Evolutionary conservation across 92 coral and sea anemone genomes (phyloP).

Genomic region (Actinostola sp.): DNA sequence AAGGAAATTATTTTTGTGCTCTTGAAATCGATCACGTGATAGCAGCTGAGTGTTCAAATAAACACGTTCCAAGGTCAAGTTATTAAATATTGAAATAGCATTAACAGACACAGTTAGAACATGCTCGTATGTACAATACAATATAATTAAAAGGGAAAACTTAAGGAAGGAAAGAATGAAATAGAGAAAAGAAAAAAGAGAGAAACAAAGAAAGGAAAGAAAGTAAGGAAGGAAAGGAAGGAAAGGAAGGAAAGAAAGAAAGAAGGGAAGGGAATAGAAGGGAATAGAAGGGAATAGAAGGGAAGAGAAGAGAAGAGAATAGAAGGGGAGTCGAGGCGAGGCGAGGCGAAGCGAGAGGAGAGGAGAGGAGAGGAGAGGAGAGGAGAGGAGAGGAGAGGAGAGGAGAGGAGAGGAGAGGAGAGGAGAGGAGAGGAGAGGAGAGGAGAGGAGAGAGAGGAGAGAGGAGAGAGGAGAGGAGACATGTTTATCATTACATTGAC

Average conservation of each 20-base stretch:
- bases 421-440: background rate
- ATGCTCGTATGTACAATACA: too few species aligned
- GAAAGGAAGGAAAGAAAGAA: background rate
- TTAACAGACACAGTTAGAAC: too few species aligned
- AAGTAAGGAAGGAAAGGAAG: background rate
- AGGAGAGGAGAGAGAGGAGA: background rate
- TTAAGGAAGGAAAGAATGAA: background rate
- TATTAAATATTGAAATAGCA: too few species aligned
- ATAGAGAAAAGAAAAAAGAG: slow-evolving; percentile 2
- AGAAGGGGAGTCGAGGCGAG: background rate
- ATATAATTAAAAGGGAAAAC: background rate
- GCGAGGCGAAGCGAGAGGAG: background rate
- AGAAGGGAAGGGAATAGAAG: background rate
- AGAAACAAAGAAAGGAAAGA: background rate
- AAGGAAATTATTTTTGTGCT: too few species aligned
- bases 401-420: background rate
- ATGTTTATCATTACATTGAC: background rate
- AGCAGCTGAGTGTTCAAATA: too few species aligned
- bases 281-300: too few species aligned
- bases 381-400: background rate
- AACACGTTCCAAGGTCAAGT: too few species aligned
- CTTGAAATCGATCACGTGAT: too few species aligned
- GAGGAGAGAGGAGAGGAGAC: background rate
- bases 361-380: background rate
- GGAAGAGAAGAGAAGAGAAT: too few species aligned